Conservation (phyloP, 2,888 invertebrate genomes). For the Punctoribates punctum region DNA sequence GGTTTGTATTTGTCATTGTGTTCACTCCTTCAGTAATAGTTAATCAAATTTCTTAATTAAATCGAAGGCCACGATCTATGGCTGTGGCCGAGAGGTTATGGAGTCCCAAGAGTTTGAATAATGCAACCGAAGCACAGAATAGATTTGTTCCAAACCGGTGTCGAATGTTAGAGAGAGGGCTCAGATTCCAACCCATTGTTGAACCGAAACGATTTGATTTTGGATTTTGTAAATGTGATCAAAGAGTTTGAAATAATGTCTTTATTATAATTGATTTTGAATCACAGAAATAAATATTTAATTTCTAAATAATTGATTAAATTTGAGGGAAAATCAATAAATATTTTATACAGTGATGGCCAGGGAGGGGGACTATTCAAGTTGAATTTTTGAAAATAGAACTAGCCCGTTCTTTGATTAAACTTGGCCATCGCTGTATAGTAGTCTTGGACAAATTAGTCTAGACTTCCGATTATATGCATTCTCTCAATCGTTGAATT, state of each 20-base stretch:
- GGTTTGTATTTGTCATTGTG: slow-evolving; percentile 60
- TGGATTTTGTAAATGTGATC: slow-evolving; percentile 48
- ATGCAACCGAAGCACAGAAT: slow-evolving; percentile 57
- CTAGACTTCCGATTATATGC: slow-evolving; percentile 8
- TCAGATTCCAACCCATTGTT: slow-evolving; percentile 47
- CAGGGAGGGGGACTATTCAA: no score
- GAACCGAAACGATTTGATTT: slow-evolving; percentile 44
- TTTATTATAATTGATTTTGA: no score
- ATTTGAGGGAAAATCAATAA: no score
- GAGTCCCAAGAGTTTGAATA: slow-evolving; percentile 58
- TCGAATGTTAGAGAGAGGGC: slow-evolving; percentile 47
- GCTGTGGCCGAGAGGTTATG: slow-evolving; percentile 83
- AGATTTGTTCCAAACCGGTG: slow-evolving; percentile 65
- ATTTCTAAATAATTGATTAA: no score
- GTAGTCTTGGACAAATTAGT: neutral
- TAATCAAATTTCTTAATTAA: neutral
- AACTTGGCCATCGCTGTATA: no score
- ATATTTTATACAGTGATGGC: no score
- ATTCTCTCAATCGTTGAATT: neutral
- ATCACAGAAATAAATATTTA: no score
- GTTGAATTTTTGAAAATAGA: no score
- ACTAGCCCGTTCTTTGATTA: no score
- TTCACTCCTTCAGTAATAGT: slow-evolving; percentile 42
- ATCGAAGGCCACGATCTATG: slow-evolving; percentile 67
- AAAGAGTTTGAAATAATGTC: slow-evolving; percentile 21